Evolutionary conservation across 2,888 invertebrate species (phyloP).

Genomic region (Clanis bilineata): DNA sequence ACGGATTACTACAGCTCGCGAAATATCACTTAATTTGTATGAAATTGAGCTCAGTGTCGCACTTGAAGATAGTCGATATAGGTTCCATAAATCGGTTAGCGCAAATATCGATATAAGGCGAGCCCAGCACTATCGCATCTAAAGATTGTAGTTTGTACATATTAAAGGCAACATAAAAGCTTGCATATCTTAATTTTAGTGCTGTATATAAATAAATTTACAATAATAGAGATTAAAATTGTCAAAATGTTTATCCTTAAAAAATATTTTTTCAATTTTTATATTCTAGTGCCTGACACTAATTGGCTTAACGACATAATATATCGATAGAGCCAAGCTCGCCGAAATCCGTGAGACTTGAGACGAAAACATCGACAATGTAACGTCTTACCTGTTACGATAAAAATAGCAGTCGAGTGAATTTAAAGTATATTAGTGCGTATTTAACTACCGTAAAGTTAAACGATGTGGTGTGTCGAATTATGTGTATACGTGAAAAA

Average conservation of each 20-base stretch:
- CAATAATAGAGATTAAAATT: background rate
- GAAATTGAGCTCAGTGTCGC: constrained; percentile 45
- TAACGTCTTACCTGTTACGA: constrained; percentile 16
- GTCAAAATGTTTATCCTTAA: background rate
- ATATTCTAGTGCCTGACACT: background rate
- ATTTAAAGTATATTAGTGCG: constrained; percentile 23
- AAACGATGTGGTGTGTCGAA: constrained; percentile 20
- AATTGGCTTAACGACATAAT: background rate
- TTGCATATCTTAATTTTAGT: constrained; percentile 1
- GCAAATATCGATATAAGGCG: background rate
- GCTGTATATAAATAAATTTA: constrained; percentile 5
- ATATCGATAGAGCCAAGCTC: constrained; percentile 5
- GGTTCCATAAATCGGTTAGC: background rate
- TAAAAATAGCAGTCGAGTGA: constrained; percentile 33
- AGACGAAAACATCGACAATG: constrained; percentile 8
- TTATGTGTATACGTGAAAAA: constrained; percentile 85
- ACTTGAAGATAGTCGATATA: constrained; percentile 3
- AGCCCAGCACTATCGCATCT: constrained; percentile 2
- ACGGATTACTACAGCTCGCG: background rate
- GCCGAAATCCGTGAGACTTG: background rate
- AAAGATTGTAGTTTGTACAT: too few species aligned
- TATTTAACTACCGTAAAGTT: constrained; percentile 6
- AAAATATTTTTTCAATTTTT: background rate
- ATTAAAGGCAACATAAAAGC: background rate
- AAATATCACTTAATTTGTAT: constrained; percentile 22